These are phyloP conservation scores for Bubalus kerabau DNA, from an alignment of 2,113 vertebrate species.

Conservation along the genomic window DNA sequence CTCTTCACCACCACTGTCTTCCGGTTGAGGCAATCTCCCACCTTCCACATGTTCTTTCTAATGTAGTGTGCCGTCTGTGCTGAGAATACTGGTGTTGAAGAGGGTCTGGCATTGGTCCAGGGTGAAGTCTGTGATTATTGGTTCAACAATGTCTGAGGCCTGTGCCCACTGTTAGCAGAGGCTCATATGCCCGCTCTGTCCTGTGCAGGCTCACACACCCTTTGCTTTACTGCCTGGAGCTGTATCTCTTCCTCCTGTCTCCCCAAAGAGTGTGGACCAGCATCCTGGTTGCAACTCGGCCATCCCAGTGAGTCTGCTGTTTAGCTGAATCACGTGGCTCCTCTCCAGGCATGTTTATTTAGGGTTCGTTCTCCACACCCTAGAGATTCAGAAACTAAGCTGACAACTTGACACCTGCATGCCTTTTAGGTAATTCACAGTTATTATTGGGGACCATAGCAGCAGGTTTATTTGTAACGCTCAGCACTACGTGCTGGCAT, in stretches of 20 bases:
- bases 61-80: neutral
- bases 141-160: neutral
- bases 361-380: neutral
- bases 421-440: neutral
- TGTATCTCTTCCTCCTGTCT: neutral
- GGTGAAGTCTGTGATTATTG: neutral
- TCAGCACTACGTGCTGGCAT: neutral
- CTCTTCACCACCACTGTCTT: neutral
- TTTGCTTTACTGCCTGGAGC: neutral
- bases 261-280: neutral
- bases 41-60: neutral
- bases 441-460: neutral
- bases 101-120: neutral
- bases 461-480: neutral
- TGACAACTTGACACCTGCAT: slow-evolving; percentile 19
- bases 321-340: neutral
- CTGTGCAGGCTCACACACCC: fast-evolving
- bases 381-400: neutral
- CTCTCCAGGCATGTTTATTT: neutral
- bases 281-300: neutral
- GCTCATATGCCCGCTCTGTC: neutral
- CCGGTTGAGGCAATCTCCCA: neutral
- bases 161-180: neutral
- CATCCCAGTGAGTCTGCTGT: neutral
- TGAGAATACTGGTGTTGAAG: neutral